Percentiles rank a stretch among this genome's conserved stretches.
Conservation (phyloP, 2,113 vertebrate species). For the Sebastes schlegelii region DNA sequence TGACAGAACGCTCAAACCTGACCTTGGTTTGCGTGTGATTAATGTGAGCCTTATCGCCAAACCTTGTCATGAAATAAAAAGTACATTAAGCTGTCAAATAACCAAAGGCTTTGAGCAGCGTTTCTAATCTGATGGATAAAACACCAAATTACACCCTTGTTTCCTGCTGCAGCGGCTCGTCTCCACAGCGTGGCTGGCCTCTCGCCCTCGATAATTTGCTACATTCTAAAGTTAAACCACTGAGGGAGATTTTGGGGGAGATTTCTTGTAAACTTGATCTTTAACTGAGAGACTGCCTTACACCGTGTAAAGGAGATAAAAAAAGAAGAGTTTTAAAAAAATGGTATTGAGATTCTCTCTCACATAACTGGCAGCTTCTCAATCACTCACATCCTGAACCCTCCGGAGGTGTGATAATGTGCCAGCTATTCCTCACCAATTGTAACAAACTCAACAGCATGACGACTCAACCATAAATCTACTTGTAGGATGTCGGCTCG, state of each 20-base stretch:
- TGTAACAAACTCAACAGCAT: constrained; percentile 37
- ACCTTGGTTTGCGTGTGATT: constrained; percentile 34
- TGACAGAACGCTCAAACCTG: constrained; percentile 28
- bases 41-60: constrained; percentile 39
- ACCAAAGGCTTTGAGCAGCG: constrained; percentile 30
- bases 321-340: constrained; percentile 24
- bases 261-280: constrained; percentile 47
- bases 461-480: constrained; percentile 46
- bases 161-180: constrained; percentile 42
- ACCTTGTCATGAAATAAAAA: constrained; percentile 56
- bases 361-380: constrained; percentile 15
- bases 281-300: constrained; percentile 41
- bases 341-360: constrained; percentile 34
- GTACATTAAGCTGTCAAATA: constrained; percentile 50
- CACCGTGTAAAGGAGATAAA: constrained; percentile 11
- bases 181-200: constrained; percentile 38
- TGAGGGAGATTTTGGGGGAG: constrained; percentile 23
- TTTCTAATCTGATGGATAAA: constrained; percentile 61
- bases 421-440: constrained; percentile 19
- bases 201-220: constrained; percentile 49
- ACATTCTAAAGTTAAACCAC: constrained; percentile 41
- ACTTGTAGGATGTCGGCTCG: constrained; percentile 21
- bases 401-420: constrained; percentile 35
- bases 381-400: constrained; percentile 22
- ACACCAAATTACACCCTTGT: constrained; percentile 45